phyloP scores from a whole-genome alignment of 2,113 vertebrate species.

The Megaceryle maxima region DNA sequence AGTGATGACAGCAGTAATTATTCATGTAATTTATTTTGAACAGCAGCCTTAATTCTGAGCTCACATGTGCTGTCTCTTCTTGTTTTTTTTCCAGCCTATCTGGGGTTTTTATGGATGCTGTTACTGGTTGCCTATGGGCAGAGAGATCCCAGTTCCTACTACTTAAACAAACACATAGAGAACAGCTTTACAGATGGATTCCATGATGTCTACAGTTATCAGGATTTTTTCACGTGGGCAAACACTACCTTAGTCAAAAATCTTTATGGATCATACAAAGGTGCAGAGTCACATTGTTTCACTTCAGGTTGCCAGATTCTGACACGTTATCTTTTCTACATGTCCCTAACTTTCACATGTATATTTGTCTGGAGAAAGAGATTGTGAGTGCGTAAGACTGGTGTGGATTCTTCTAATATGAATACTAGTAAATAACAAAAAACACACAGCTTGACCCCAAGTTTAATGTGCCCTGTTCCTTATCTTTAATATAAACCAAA shows the following conservation, averaged over 20 bases:
- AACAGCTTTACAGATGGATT: slow-evolving; percentile 86
- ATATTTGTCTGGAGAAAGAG: not conserved
- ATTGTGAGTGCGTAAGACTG: not conserved
- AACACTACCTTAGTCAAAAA: slow-evolving; percentile 86
- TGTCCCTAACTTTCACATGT: not conserved
- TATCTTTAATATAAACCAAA: not conserved
- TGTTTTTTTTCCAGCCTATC: slow-evolving; percentile 77
- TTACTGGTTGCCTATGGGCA: slow-evolving; percentile 92
- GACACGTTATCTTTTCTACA: not conserved
- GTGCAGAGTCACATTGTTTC: slow-evolving; percentile 59
- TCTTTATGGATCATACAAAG: slow-evolving; percentile 85
- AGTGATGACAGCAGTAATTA: not conserved
- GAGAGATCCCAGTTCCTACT: slow-evolving; percentile 89
- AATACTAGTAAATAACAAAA: not conserved
- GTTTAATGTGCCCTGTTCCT: not conserved
- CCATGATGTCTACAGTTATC: slow-evolving; percentile 77
- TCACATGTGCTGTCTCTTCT: not conserved
- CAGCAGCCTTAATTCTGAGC: not conserved
- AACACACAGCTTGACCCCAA: not conserved
- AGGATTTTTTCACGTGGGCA: slow-evolving; percentile 87
- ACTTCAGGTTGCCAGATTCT: not conserved
- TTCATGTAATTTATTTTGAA: not conserved
- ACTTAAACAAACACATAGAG: slow-evolving; percentile 87
- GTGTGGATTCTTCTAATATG: not conserved
- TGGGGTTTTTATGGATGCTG: slow-evolving; percentile 94